Base-by-base conservation (phyloP, 2,113 vertebrate species). In the Ochotona curzoniae region DNA sequence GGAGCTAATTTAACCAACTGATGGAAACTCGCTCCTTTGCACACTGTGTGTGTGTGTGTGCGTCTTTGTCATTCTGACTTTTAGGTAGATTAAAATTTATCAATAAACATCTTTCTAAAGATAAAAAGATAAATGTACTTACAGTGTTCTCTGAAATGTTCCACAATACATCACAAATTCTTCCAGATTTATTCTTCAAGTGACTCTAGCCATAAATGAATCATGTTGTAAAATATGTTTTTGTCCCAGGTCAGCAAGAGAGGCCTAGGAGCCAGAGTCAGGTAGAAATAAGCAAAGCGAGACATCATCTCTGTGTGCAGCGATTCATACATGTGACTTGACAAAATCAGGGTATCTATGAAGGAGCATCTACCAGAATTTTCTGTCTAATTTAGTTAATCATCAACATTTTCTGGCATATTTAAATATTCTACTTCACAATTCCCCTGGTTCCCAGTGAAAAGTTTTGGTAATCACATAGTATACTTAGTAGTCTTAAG, bases 381-480 rank as follows among this genome's bases (percentile, higher is more conserved):
- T 95, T 96, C 44, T 82, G 18, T 79, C 28, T 8, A 6, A 71
- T 75, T 81, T 94, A 47, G 80, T 94, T 83, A 32, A 95, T 66
- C 15, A 47, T 83, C 23, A 61, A 66, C 28, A 20, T 80, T 79
- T 94, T 76, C 81, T 69, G n/a, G 54, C 61, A 49, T 32, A 91
- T 60, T 91, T 89, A 74, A 83, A 91, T 73, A 74, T 35, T 71
- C 15, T 51, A 83, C 54, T 82, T 87, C 38, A 44, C 38, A 44
- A 44, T 44, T 44, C 38, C 12, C 5, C 54, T 57, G 54, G 18
- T 57, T 18, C 54, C 54, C 54, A 57, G 14, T 57, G 54, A 18
- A 17, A 57, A 17, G 14, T 57, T 57, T 17, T 88, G 60, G 78
- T 63, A 63, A 54, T 21, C 51, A 61, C 25, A 47, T 10, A 61